Evolutionary conservation across 2,888 invertebrate genomes (phyloP).

Genomic region (Nineta flava): DNA sequence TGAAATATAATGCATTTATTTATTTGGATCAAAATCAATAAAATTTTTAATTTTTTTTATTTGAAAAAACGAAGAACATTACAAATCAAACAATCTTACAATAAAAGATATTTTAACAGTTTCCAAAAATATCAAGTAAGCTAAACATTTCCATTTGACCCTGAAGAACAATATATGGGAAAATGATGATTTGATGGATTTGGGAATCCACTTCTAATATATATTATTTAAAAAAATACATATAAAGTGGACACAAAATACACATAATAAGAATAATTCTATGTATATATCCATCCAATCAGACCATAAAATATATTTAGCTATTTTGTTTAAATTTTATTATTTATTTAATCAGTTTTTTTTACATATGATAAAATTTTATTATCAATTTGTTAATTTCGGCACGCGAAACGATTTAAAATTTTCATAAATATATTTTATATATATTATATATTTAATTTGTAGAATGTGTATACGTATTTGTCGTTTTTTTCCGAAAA

Average conservation of each 20-base stretch:
- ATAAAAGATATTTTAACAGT: slow-evolving; percentile 30
- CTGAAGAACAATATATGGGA: slow-evolving; percentile 21
- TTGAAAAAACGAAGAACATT: slow-evolving; percentile 30
- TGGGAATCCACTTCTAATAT: too few species aligned
- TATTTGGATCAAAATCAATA: too few species aligned
- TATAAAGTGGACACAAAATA: slow-evolving; percentile 16
- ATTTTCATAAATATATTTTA: slow-evolving; percentile 13
- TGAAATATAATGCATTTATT: too few species aligned
- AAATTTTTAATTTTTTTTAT: slow-evolving; percentile 19
- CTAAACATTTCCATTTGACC: slow-evolving; percentile 36
- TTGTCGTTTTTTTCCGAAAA: background rate
- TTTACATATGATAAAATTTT: slow-evolving; percentile 11
- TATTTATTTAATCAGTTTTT: slow-evolving; percentile 14
- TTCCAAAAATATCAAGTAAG: slow-evolving; percentile 29
- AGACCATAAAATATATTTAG: slow-evolving; percentile 10
- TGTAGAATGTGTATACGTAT: background rate
- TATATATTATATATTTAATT: background rate
- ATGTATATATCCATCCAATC: slow-evolving; percentile 14
- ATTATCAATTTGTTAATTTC: slow-evolving; percentile 14
- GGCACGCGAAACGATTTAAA: slow-evolving; percentile 18
- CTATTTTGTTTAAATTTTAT: slow-evolving; percentile 11
- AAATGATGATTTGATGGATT: too few species aligned
- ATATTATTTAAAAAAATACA: too few species aligned
- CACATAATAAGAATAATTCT: slow-evolving; percentile 22
- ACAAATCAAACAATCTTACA: slow-evolving; percentile 31